phyloP scores from a whole-genome alignment of 1,140 invertebrate species.

The Caerostris darwini region DNA sequence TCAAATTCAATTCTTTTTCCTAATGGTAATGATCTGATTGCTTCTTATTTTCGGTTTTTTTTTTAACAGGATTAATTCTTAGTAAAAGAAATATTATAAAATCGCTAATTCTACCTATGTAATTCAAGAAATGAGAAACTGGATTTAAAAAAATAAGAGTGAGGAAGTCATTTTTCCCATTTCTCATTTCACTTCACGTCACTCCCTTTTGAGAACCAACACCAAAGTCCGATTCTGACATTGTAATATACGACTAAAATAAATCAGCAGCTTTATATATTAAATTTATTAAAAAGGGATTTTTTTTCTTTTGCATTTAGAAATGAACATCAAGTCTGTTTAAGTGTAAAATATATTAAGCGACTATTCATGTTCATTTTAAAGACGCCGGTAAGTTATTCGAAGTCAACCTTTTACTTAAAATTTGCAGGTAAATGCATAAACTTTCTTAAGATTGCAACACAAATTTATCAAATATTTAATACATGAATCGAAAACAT shows the following conservation, averaged over 20 bases:
- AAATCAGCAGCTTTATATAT: conserved; percentile 7
- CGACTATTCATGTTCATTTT: conserved; percentile 12
- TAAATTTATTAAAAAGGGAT: conserved; percentile 13
- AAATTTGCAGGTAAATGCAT: background rate
- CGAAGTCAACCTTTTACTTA: conserved; percentile 9
- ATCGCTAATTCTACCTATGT: conserved; percentile 6
- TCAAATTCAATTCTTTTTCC: background rate
- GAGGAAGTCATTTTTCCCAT: conserved; percentile 2
- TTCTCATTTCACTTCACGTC: conserved; percentile 37
- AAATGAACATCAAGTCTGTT: background rate
- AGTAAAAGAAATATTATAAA: background rate
- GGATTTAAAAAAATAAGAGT: background rate
- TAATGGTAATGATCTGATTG: background rate
- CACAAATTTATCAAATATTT: no score
- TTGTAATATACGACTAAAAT: conserved; percentile 29
- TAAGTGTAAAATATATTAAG: conserved; percentile 2
- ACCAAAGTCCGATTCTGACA: conserved; percentile 28
- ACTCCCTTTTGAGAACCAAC: conserved; percentile 38
- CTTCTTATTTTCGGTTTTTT: background rate
- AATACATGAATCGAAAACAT: no score
- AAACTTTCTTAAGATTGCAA: background rate
- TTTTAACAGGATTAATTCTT: background rate
- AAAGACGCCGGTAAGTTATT: conserved; percentile 10
- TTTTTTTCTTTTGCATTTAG: background rate
- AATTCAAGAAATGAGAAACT: background rate